Base-by-base conservation (phyloP, 1,140 invertebrate species). In the Zaprionus camerounensis region DNA sequence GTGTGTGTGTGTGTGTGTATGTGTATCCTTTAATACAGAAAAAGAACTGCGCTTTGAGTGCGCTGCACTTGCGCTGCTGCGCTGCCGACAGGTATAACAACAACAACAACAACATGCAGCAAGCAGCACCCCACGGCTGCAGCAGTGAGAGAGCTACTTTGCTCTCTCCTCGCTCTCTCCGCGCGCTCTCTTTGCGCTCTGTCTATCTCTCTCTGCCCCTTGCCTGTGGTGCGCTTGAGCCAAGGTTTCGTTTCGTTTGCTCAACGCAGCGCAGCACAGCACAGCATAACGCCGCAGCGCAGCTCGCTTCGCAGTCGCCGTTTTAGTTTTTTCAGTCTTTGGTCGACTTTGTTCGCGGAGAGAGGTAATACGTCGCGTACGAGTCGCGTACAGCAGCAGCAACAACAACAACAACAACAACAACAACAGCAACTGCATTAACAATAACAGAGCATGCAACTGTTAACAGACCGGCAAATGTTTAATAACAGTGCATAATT, bases 301-400 rank as follows among this genome's bases (percentile, higher is more conserved):
- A 46, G 55, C 31, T 46, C 65, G 65, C 71, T 68, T 73, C 71
- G 71, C 71, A 68, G 66, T 75, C 56, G 64, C 63, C 13, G 71
- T 80, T 86, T 82, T 77, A 79, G 79, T 81, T 73, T 79, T 80
- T 81, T 85, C 83, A 85, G 85, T 86, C 84, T 86, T 77, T 86
- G 70, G 65, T 63, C 81, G 75, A 85, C 82, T 85, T 86, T 86
- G 84, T 88, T 69, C 78, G 53, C 81, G 67, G 78, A 88, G 71
- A 76, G 84, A 88, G 83, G 80, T 86, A 88, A 81, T 82, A 73
- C 22, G 62, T 55, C 62, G 58, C 62, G 73, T 61, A 26, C 63
- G 70, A 44, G 70, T 78, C 80, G 46, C 20, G 13, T 51, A 66
- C 49, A 46, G 63, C 49, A 46, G 41, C 24, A 66, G 22, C 28